Evolutionary conservation across 2,113 vertebrate genomes (phyloP), one percentile per base, ranked within the genome.

Genomic region (Phyllopteryx taeniolatus): DNA sequence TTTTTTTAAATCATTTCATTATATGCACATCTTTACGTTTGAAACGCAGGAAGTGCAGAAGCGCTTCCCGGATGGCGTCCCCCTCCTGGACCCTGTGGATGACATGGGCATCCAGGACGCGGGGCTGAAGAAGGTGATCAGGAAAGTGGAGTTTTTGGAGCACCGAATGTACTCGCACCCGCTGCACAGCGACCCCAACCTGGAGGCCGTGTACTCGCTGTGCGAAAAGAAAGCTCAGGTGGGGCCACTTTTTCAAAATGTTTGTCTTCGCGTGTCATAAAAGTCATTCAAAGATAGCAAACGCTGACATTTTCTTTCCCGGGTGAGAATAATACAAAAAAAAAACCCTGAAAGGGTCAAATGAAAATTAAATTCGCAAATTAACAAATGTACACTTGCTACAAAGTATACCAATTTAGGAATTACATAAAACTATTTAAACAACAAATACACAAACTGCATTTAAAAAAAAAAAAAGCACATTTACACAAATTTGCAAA

Each of bases 21-120:
- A 3, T 61, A 13, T 2, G 13, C 14, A 12, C 15, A 17, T 33
- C 15, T 61, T 33, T 1, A 9, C 15, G 9, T 67, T 51, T 67
- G 22, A 47, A 27, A 64, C 51, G 43, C 74, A 99, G 97, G 98
- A 99, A 88, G 96, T 99, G 43, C 95, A 98, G 89, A 99, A 95
- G 71, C 95, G 96, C 10, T 99, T 99, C 87, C 96, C 97, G 0
- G 96, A 99, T 63, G 95, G 96, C 1, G 85, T 99, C 10, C 97
- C 97, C 0, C 86, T 98, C 54, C 87, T 99, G 42, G 98, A 99
- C 80, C 96, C 97, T 19, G 88, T 98, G 35, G 96, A 99, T 64
- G 97, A 99, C 80, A 98, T 99, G 97, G 96, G 96, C 65, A 98
- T 99, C 87, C 98, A 97, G 70, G 98, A 99, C 85, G 94, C 94